Base-by-base conservation (phyloP, 2,888 invertebrate species). In the Caenorhabditis uteleia region DNA sequence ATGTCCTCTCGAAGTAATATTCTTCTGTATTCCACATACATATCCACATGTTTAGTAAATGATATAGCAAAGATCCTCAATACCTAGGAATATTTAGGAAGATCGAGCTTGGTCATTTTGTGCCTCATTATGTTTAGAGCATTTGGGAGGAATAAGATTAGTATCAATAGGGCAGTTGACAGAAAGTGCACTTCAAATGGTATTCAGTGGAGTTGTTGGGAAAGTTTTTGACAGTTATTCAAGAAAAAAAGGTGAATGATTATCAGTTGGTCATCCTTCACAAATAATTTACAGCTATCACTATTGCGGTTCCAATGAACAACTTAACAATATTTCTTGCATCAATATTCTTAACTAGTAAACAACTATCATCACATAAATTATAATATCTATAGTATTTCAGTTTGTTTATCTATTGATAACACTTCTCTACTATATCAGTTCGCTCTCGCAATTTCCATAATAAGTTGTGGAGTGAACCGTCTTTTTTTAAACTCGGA, bases 91-190 rank as follows among this genome's bases (percentile, higher is more conserved):
- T 44, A 44, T 50, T 45, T 43, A 75, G 75, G 75, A 75, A 62
- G 75, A 75, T 29, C 50, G 75, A 42, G 74, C 70, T 25, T 75
- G 75, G 75, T 70, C 72, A 10, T 74, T 75, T 44, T 68, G 68
- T 21, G 67, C 74, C 3, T 66, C 72, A 1, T 49, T 75, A 2
- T 71, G 70, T 44, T 74, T 75, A 74, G 64, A 68, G 33, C 43
- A 69, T 12, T 58, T 75, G 46, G 75, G 75, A 29, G 75, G 75
- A 23, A 71, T 75, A 68, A 49, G 68, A 38, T 34, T 75, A 29
- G 74, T 75, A 3, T 70, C 70, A 1, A 72, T 75, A 0, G 75
- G 74, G 33, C 75, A 75, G 34, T 44, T 75, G 10, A 67, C 60
- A 14, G 75, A 75, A 43, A 72, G 74, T n/a, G 10, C 70, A 4